A percentile compares a stretch with the other conserved stretches of the same genome.
Conservation (phyloP, 2,113 vertebrate species). For the Oceanites oceanicus region DNA sequence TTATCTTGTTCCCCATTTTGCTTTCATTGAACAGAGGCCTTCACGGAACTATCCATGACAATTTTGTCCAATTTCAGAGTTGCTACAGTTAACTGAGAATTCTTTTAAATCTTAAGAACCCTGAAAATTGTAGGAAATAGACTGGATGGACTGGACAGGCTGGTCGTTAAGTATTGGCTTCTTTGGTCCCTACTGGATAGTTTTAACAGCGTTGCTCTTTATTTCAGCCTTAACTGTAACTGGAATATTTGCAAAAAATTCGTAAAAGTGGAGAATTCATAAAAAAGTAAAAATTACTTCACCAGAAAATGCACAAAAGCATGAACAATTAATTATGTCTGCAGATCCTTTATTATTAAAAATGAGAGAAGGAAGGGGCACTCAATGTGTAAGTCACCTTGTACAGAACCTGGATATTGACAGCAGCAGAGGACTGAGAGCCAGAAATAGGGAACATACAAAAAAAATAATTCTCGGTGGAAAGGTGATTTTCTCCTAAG, state of each 20-base stretch:
- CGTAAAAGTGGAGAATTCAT: background rate
- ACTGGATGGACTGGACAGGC: rapidly evolving
- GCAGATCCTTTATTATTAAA: conserved; percentile 13
- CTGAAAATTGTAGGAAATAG: background rate
- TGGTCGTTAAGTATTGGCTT: background rate
- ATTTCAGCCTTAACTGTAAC: background rate
- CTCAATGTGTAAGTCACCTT: background rate
- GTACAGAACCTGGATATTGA: background rate
- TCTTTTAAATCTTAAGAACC: background rate
- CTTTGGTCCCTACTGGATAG: background rate
- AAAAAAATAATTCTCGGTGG: conserved; percentile 32
- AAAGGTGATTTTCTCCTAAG: conserved; percentile 43
- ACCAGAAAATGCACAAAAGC: background rate
- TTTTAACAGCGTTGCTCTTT: background rate
- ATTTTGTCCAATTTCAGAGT: background rate
- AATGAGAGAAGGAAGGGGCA: background rate
- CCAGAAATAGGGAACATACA: background rate
- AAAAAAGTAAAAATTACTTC: background rate
- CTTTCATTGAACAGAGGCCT: background rate
- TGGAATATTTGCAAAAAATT: background rate
- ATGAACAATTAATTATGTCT: background rate
- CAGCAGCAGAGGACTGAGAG: background rate
- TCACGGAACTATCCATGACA: background rate
- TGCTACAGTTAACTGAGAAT: background rate
- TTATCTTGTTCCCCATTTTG: background rate